A percentile compares a stretch with the other conserved stretches of the same genome.
Evolutionary conservation across 2,888 invertebrate genomes (phyloP).

Genomic region (Hemicrepidius hirtus): DNA sequence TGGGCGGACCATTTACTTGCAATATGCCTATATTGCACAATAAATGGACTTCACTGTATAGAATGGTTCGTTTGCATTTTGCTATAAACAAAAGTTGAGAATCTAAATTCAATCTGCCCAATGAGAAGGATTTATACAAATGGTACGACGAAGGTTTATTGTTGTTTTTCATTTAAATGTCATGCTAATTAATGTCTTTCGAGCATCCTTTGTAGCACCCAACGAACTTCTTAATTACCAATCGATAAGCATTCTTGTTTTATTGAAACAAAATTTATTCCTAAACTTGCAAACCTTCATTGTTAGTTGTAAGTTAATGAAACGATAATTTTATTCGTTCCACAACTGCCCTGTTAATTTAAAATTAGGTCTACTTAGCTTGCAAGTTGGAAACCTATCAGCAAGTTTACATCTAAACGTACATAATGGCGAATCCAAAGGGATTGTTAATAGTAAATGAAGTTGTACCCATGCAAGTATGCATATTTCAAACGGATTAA

Average conservation of each 20-base stretch:
- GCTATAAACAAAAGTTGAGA: too few relatives aligned
- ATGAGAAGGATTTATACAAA: too few relatives aligned
- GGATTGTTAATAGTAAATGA: not conserved
- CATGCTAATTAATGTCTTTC: conserved; percentile 1
- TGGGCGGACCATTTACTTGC: too few relatives aligned
- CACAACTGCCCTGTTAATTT: not conserved
- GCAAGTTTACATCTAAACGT: not conserved
- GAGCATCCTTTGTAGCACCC: conserved; percentile 3
- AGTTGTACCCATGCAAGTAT: not conserved
- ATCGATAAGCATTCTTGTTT: conserved; percentile 14
- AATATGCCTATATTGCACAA: too few relatives aligned
- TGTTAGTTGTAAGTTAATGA: conserved; percentile 7
- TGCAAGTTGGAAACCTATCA: not conserved
- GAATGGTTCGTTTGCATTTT: too few relatives aligned
- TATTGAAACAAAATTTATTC: conserved; percentile 17
- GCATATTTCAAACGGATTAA: conserved; percentile 22
- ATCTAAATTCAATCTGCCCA: too few relatives aligned
- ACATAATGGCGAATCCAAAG: not conserved
- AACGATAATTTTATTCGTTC: not conserved
- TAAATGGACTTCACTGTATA: too few relatives aligned
- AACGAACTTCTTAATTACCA: conserved; percentile 15
- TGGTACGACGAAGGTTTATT: too few relatives aligned
- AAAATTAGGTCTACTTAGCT: too few relatives aligned
- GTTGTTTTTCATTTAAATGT: conserved; percentile 5
- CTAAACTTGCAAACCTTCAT: not conserved